Evolutionary conservation across 2,113 vertebrate species (phyloP).

Genomic region (Oncorhynchus tshawytscha): DNA sequence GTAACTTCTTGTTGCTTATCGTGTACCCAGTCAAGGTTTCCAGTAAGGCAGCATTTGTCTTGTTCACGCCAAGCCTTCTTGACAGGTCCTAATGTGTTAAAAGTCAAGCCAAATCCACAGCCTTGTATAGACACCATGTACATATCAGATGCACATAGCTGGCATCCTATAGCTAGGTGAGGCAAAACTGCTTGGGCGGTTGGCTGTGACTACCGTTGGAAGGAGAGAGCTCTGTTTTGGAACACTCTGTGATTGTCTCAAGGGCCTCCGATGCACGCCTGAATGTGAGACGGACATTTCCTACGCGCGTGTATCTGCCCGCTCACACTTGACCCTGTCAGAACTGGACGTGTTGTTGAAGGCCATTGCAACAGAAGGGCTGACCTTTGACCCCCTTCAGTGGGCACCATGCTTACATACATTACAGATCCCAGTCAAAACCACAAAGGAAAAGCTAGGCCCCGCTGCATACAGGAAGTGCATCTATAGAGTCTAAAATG

Average conservation of each 20-base stretch:
- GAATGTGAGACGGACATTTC: constrained; percentile 29
- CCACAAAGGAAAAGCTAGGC: neutral
- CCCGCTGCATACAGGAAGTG: neutral
- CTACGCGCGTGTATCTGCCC: constrained; percentile 27
- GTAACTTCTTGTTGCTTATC: constrained; percentile 2
- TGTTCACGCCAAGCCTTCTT: constrained; percentile 4
- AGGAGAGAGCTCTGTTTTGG: constrained; percentile 8
- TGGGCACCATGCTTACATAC: constrained; percentile 15
- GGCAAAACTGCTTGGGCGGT: neutral
- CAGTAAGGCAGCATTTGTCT: neutral
- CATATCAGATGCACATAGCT: constrained; percentile 15
- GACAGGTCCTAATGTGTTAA: constrained; percentile 30
- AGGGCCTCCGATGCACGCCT: constrained; percentile 18
- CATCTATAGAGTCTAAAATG: neutral
- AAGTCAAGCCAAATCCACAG: constrained; percentile 21
- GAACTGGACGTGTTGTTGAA: constrained; percentile 30
- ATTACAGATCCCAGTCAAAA: neutral
- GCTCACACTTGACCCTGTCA: constrained; percentile 49
- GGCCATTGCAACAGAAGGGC: constrained; percentile 15
- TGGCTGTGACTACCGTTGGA: neutral
- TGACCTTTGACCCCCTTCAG: constrained; percentile 44
- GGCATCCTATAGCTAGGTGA: neutral
- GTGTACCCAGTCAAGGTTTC: constrained; percentile 28
- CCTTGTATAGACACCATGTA: constrained; percentile 9
- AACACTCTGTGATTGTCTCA: constrained; percentile 31